These are phyloP conservation scores for Anastrepha ludens DNA, from an alignment of 1,140 invertebrate species.

Conservation along the genomic window DNA sequence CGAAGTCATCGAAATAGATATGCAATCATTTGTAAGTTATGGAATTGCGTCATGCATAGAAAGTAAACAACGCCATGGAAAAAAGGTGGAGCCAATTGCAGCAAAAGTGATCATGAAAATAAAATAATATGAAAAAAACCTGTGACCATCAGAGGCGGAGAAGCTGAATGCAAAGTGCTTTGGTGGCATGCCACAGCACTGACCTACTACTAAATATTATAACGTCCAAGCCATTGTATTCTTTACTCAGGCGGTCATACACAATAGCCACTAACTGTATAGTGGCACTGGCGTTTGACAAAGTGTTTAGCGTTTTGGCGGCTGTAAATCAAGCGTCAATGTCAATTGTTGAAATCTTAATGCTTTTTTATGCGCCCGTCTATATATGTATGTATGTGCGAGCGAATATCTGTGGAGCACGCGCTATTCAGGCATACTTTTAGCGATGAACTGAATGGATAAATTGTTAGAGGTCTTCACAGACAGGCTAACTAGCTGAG, in stretches of 20 bases:
- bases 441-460: neutral
- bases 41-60: constrained; percentile 45
- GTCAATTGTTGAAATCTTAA: constrained; percentile 14
- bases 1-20: constrained; percentile 46
- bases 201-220: constrained; percentile 38
- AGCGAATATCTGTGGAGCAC: neutral
- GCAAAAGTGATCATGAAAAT: neutral
- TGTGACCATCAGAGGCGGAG: neutral
- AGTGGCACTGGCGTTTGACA: neutral
- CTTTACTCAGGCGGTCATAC: neutral
- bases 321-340: constrained; percentile 37
- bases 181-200: constrained; percentile 3
- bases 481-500: too few species aligned
- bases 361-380: neutral
- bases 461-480: neutral
- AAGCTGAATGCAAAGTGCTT: neutral
- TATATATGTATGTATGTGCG: neutral
- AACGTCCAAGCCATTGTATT: neutral
- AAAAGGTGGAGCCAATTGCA: neutral
- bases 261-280: neutral
- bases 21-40: constrained; percentile 41
- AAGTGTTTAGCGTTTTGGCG: constrained; percentile 35
- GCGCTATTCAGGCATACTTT: neutral
- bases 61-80: constrained; percentile 17
- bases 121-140: neutral